These are phyloP conservation scores for Drosophila stalkeri DNA, from an alignment of 2,888 invertebrate genomes.

Conservation along the genomic window DNA sequence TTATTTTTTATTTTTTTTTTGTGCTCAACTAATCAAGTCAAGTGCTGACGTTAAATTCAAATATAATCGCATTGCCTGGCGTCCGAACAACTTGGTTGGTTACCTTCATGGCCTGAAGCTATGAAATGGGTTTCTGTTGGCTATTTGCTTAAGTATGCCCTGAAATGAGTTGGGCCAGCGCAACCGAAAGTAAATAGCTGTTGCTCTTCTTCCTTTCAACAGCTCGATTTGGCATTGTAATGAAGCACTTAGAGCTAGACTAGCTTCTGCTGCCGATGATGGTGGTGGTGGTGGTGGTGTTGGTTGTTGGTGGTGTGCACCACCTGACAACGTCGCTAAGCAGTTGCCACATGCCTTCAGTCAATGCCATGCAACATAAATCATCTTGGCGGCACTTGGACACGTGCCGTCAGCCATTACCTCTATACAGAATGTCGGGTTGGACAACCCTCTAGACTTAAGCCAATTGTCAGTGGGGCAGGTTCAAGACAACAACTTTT, in stretches of 20 bases:
- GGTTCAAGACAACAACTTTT: conserved; percentile 69
- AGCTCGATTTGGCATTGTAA: conserved; percentile 12
- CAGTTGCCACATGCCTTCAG: conserved; percentile 66
- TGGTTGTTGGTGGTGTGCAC: conserved; percentile 15
- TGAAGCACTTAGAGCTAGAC: conserved; percentile 27
- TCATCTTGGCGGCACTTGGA: conserved; percentile 73
- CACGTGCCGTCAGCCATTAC: conserved; percentile 72
- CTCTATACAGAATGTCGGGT: conserved; percentile 38
- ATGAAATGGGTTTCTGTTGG: conserved; percentile 5
- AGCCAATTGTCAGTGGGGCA: conserved; percentile 80
- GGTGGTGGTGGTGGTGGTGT: not conserved
- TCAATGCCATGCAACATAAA: conserved; percentile 75
- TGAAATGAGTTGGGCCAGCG: conserved; percentile 14
- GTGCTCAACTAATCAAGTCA: conserved; percentile 47
- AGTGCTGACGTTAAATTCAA: conserved; percentile 46
- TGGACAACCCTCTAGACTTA: conserved; percentile 45
- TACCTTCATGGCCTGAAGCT: not conserved
- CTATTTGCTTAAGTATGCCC: conserved; percentile 25
- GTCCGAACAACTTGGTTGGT: conserved; percentile 7
- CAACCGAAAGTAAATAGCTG: conserved; percentile 21
- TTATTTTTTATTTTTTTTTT: not conserved
- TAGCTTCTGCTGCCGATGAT: not conserved
- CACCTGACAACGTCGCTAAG: conserved; percentile 31
- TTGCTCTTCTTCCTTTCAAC: not conserved
- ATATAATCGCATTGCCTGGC: conserved; percentile 37